Evolutionary conservation across 2,797 vertebrate species (phyloP), one percentile per base, ranked within the genome.

Genomic region (Emys orbicularis): DNA sequence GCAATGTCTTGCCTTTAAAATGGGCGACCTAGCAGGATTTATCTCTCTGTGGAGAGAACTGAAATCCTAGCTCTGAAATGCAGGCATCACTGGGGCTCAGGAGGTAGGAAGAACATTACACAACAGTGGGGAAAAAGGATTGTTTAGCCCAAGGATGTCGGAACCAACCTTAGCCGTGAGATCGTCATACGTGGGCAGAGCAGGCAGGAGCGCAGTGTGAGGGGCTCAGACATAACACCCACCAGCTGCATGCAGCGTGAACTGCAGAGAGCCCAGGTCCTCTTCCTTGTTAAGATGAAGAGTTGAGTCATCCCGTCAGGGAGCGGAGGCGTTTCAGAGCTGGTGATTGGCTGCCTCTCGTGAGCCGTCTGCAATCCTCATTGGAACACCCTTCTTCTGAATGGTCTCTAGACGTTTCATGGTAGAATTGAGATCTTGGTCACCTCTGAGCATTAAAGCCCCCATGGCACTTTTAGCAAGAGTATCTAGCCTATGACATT

Each of bases 31-130:
- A 49, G 74, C 13, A 31, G 1, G 4, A 41, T 19, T 31, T 44
- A 2, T 2, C n/a, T 27, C 2, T 1, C 1, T 4, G n/a, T 41
- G n/a, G 0, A 0, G 37, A 53, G 44, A 10, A 3, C 0, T 0
- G n/a, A 29, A 34, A 44, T 57, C 2, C 74, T 47, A 47, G 44
- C 44, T 44, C 3, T 76, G 74, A 76, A 16, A 76, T 47, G 74
- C 27, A 47, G 74, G 2, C 7, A 47, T 37, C 6, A 4, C 13
- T 25, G 25, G n/a, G 15, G 21, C 21, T 74, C 21, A 47, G 41
- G 41, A 27, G 74, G 23, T 44, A 44, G 72, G 72, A 74, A 25
- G 11, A 41, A 44, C 23, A 25, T 41, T 23, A 44, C 37, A 41
- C 12, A 13, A 9, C 41, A 29, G 44, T 13, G 74, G 25, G 41